Evolutionary conservation across 35 echinoderm and acorn worm genomes (phyloP), one percentile per base, ranked within the genome.

Genomic region (Chiridota heheva): DNA sequence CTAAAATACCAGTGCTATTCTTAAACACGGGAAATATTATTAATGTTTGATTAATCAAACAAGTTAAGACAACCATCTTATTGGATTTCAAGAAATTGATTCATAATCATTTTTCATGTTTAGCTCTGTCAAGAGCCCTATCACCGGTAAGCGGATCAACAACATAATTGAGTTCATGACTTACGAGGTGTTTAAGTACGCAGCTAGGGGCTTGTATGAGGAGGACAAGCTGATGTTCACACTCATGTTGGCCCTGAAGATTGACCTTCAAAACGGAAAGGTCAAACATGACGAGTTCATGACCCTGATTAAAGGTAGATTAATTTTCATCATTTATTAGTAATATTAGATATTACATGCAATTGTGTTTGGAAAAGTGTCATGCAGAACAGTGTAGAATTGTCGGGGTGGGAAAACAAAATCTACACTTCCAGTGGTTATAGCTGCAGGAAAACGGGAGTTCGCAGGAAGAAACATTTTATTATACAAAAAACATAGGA

Each of bases 121-220:
- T 83, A 96, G 92, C 36, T 96, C 92, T 5, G 70, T 60, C 13
- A 96, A 96, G 83, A 96, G 92, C 71, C 92, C 92, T 12, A 96
- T 96, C 26, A 96, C 82, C 40, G 86, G 77, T 43, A 96, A 96
- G 61, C 92, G 92, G 42, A 96, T 96, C n/a, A 47, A 29, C 7
- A 87, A 96, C 92, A 96, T 96, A 61, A 96, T 96, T 32, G 92
- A 96, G 24, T 96, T 45, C 87, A 96, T 96, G 92, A 96, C 92
- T 4, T 90, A 77, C 31, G 76, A 73, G 5, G 92, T 96, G 42
- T 96, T 82, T 56, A 96, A 90, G 70, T 96, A 96, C 32, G 92
- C 92, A 6, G 92, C 87, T 12, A 42, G 92, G 26, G 92, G 92
- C 53, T 78, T 96, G 56, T 96, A 96, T 56, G 92, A 96, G 42